Percentiles rank a stretch among this genome's conserved stretches.
Evolutionary conservation across 1,140 invertebrate genomes (phyloP).

Genomic region (Drosophila dunni): DNA sequence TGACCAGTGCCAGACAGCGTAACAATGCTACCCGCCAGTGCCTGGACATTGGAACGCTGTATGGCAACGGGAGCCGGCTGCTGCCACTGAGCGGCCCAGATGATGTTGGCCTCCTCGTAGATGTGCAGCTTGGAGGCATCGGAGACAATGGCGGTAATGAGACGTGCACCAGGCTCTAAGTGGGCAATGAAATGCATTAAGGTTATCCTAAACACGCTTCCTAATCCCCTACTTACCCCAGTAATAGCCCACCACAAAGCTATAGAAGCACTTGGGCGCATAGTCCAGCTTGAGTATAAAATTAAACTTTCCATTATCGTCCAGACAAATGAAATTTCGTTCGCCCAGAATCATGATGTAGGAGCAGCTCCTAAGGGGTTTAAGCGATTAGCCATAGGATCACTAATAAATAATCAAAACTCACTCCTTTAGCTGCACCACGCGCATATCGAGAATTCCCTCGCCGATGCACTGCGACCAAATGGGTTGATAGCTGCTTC

Average conservation of each 20-base stretch:
- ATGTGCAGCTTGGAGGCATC: constrained; percentile 88
- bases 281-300: constrained; percentile 83
- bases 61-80: constrained; percentile 75
- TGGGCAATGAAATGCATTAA: not conserved
- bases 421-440: constrained; percentile 75
- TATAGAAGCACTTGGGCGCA: constrained; percentile 77
- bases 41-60: constrained; percentile 75
- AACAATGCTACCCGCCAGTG: constrained; percentile 72
- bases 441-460: constrained; percentile 73
- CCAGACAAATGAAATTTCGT: constrained; percentile 71
- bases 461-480: constrained; percentile 82
- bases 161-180: constrained; percentile 86
- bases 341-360: constrained; percentile 80
- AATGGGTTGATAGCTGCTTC: constrained; percentile 69
- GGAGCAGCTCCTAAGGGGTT: constrained; percentile 51
- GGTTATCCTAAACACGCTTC: too few relatives aligned
- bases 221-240: constrained; percentile 67
- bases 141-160: constrained; percentile 86
- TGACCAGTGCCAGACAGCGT: constrained; percentile 67
- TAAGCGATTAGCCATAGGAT: not conserved
- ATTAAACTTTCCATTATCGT: constrained; percentile 75
- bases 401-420: constrained; percentile 11
- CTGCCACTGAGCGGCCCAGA: constrained; percentile 90
- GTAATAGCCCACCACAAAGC: constrained; percentile 80
- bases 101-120: constrained; percentile 89